These are phyloP conservation scores for Willisornis vidua DNA, from an alignment of 2,113 vertebrate species.

Conservation along the genomic window DNA sequence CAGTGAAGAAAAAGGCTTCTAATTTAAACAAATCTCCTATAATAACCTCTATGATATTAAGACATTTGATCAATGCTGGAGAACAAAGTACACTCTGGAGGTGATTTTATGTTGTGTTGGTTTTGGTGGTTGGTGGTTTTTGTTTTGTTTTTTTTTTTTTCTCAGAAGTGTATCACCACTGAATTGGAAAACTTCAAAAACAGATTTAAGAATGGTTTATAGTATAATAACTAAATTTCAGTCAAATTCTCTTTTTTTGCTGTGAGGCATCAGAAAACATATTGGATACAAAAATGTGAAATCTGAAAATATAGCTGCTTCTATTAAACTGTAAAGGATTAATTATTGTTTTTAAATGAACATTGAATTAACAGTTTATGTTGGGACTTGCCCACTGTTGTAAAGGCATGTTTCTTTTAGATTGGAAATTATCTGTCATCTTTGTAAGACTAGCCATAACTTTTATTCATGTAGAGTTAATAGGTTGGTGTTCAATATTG, in stretches of 20 bases:
- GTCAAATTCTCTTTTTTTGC: neutral
- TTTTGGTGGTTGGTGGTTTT: neutral
- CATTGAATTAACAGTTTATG: neutral
- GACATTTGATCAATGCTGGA: slow-evolving; percentile 10
- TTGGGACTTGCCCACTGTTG: neutral
- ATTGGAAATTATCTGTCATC: neutral
- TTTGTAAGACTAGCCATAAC: neutral
- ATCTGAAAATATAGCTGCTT: neutral
- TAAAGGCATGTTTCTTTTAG: neutral
- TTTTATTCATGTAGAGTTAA: neutral
- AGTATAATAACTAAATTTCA: neutral
- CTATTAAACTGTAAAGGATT: neutral
- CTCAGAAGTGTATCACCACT: neutral
- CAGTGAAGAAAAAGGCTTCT: neutral
- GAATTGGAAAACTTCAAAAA: neutral
- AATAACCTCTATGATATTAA: neutral
- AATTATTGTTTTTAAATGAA: neutral
- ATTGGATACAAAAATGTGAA: neutral
- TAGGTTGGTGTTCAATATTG: neutral
- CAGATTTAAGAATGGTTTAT: neutral
- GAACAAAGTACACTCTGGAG: neutral
- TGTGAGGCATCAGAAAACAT: neutral
- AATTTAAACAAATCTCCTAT: slow-evolving; percentile 27
- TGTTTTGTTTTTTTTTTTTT: neutral
- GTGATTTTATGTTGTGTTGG: neutral